Evolutionary conservation across 2,888 invertebrate genomes (phyloP).

Genomic region (Molanna angustata): DNA sequence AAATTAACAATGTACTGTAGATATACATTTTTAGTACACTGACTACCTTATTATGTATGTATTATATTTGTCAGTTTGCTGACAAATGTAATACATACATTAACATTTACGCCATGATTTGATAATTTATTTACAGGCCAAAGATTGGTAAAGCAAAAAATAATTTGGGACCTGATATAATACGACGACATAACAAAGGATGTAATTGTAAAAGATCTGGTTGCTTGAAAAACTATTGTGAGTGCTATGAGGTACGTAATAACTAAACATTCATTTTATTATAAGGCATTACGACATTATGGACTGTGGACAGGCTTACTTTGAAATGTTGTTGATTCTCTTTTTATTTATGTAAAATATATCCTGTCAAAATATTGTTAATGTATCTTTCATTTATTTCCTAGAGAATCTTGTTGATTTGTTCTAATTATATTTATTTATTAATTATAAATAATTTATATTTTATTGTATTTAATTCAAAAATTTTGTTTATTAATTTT

Average conservation of each 20-base stretch:
- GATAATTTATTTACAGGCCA: constrained; percentile 62
- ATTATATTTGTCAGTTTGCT: not conserved
- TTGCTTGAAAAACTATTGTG: constrained; percentile 98
- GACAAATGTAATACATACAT: not conserved
- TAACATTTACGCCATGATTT: not conserved
- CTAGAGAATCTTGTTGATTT: too few relatives aligned
- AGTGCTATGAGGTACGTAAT: constrained; percentile 87
- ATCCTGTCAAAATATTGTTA: not conserved
- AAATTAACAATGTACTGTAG: too few relatives aligned
- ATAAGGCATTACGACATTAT: not conserved
- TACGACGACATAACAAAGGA: constrained; percentile 92
- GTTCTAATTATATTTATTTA: too few relatives aligned
- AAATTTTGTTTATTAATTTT: too few relatives aligned
- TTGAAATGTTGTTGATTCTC: too few relatives aligned
- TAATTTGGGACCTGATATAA: constrained; percentile 70
- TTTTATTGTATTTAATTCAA: too few relatives aligned
- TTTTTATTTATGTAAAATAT: too few relatives aligned
- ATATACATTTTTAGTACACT: too few relatives aligned
- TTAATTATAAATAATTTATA: too few relatives aligned
- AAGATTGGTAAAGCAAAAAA: constrained; percentile 88
- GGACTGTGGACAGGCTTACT: too few relatives aligned
- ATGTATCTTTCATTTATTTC: constrained; percentile 1
- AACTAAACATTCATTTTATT: not conserved
- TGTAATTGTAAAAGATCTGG: constrained; percentile 98
- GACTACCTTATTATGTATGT: not conserved